These are phyloP conservation scores for Drosophila sp. DNA, from an alignment of 1,140 invertebrate species.

Conservation along the genomic window DNA sequence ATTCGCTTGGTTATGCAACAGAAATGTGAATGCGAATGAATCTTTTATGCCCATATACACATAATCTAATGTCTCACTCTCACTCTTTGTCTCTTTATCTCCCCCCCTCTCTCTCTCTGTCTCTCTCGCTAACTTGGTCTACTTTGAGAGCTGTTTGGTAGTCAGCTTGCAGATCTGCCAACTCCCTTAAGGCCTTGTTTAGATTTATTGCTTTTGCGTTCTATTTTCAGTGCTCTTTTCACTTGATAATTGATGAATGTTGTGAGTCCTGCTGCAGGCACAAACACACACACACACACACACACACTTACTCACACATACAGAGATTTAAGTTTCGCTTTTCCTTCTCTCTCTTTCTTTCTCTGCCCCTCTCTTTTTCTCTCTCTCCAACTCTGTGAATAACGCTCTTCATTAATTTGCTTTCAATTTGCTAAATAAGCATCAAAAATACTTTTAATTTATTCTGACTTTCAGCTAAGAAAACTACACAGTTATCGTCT, in stretches of 20 bases:
- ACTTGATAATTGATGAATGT: conserved; percentile 78
- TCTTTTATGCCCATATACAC: conserved; percentile 28
- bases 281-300: conserved; percentile 17
- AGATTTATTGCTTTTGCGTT: conserved; percentile 68
- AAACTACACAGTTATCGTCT: neutral
- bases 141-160: conserved; percentile 5
- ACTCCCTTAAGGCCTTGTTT: conserved; percentile 60
- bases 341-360: neutral
- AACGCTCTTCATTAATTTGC: neutral
- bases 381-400: no score
- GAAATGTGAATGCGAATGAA: conserved; percentile 23
- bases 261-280: conserved; percentile 51
- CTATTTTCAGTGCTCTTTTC: conserved; percentile 44
- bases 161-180: conserved; percentile 23
- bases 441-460: neutral
- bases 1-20: conserved; percentile 36
- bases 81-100: neutral
- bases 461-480: no score
- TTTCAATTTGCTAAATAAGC: neutral
- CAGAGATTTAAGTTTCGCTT: neutral
- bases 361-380: no score
- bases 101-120: neutral
- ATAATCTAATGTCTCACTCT: conserved; percentile 29
- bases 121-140: neutral
- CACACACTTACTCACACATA: conserved; percentile 9